Conservation (phyloP, 2,888 invertebrate genomes). For the Gnatocerus cornutus region DNA sequence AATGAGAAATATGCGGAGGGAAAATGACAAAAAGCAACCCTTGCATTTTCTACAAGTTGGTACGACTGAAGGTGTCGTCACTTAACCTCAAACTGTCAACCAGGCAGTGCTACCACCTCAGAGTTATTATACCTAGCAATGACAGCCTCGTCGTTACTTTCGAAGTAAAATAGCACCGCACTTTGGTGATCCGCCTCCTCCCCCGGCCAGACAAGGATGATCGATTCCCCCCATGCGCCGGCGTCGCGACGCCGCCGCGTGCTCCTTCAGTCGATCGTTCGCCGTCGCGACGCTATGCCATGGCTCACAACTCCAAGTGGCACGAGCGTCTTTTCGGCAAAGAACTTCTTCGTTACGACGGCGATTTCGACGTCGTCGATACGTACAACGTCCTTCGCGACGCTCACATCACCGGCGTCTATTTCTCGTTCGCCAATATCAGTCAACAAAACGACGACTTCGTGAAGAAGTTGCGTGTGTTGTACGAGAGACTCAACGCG, state of each 20-base stretch:
- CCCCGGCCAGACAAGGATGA: slow-evolving; percentile 15
- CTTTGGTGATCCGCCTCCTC: not conserved
- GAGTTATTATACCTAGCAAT: no score
- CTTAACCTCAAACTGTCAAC: no score
- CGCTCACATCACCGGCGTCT: slow-evolving; percentile 77
- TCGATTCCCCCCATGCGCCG: slow-evolving; percentile 15
- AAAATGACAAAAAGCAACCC: no score
- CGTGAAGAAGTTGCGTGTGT: slow-evolving; percentile 76
- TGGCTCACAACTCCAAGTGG: slow-evolving; percentile 72
- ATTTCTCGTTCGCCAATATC: slow-evolving; percentile 82
- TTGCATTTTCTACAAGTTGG: no score
- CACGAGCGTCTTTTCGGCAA: slow-evolving; percentile 77
- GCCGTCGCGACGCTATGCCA: slow-evolving; percentile 61
- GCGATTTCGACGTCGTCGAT: slow-evolving; percentile 71
- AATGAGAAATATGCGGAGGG: not conserved
- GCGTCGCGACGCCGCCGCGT: slow-evolving; percentile 27
- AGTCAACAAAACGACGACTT: slow-evolving; percentile 81
- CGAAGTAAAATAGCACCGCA: not conserved
- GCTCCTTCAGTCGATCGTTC: slow-evolving; percentile 57
- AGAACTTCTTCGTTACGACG: slow-evolving; percentile 73
- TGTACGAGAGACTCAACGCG: slow-evolving; percentile 72
- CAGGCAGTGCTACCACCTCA: no score
- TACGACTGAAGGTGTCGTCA: no score
- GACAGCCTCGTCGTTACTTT: no score
- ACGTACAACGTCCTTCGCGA: slow-evolving; percentile 73